Base-by-base conservation (phyloP, 2,888 invertebrate species). In the Leucozona laternaria region DNA sequence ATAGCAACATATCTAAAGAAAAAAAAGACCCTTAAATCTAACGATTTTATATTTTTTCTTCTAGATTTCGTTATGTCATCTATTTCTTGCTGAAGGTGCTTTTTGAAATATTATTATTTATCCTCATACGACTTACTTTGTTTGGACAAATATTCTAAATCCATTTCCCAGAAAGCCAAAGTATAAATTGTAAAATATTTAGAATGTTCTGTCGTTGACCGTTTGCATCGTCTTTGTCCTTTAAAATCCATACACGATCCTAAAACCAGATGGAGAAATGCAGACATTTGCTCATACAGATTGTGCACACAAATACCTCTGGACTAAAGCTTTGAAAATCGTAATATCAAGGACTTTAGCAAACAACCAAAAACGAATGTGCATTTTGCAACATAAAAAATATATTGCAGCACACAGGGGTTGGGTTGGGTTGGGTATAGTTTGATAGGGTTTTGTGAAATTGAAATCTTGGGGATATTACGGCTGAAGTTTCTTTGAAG, bases 311-410 rank as follows among this genome's bases (percentile, higher is more conserved):
- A 79, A 71, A 77, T 77, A 68, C 53, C 60, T 70, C 75, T 62
- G 77, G 62, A 58, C 25, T 53, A 7, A 58, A 40, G 40, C 60
- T 58, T 11, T 58, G 57, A 34, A 57, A 80, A 80, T 85, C 77
- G 64, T 75, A 86, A 79, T 86, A 82, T 79, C 86, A 79, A 82
- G 82, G 79, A 86, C 80, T 72, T 73, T 66, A 31, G 34, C 77
- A 85, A 80, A 85, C 73, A 85, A 80, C 73, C 60, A 60, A 60
- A 53, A 80, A 73, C 72, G 80, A 85, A 82, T 82, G 85, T 80
- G 85, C 80, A 85, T 85, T 85, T 77, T 77, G 80, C 68, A 80
- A 73, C 68, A 80, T 77, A 79, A 76, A 68, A 68, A 68, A 64
- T 48, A 66, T 48, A 43, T 43, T 45, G 15, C 20, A 48, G 17